Base-by-base conservation (phyloP, 2,797 vertebrate genomes). In the Peromyscus nudipes region DNA sequence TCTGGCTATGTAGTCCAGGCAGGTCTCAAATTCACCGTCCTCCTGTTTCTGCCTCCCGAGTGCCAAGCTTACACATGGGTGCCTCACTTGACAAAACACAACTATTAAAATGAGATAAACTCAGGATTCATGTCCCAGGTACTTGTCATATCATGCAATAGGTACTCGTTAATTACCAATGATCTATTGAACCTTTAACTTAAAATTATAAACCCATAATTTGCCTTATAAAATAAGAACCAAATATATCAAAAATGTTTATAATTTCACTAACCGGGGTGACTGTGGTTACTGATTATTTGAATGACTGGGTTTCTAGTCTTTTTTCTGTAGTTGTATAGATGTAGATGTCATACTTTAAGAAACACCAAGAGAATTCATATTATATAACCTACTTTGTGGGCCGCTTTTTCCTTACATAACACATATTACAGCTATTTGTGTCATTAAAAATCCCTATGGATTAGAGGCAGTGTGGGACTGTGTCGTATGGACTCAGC, bases 361-460 rank as follows among this genome's bases (percentile, higher is more conserved):
- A 87, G 57, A 77, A 29, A 23, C 11, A 89, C 79, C 46, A 82
- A 80, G 21, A 57, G 31, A 90, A 84, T 49, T 46, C 37, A 27
- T 81, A 29, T 91, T 91, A 88, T 46, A 82, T 29, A 91, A 93
- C 76, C 10, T 89, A 81, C 91, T 92, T 49, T 89, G 37, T 85
- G 69, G 23, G 13, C 60, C 62, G 49, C 52, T 92, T 89, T 94
- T 86, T 76, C 90, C 94, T 93, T 89, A 69, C 14, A 93, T 73
- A 94, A 55, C 91, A 82, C 7, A 85, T 82, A 67, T 17, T 93
- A 34, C 25, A 85, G 77, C 16, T 93, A 67, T 65, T 52, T 82
- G 34, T 82, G 29, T 40, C 69, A 86, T 79, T 83, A 86, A 77
- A 97, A 92, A 40, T 87, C 94, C 87, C 89, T 79, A n/a, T 85